Percentiles rank a stretch among this genome's conserved stretches.
Conservation (phyloP, 1,140 invertebrate species). For the Brachionus plicatilis region DNA sequence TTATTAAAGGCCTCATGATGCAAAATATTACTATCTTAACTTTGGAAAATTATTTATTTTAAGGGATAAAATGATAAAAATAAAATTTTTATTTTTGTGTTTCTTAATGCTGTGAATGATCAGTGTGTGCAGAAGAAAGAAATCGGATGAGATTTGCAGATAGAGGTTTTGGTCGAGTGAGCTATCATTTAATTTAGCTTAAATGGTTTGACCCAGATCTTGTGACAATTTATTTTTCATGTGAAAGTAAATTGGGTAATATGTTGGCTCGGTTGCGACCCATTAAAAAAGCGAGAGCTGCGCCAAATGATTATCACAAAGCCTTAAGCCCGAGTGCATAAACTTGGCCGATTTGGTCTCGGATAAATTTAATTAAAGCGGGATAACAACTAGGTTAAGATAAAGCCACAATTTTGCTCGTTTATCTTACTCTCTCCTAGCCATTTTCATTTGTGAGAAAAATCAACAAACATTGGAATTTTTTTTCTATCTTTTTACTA, state of each 20-base stretch:
- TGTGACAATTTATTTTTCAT: not conserved
- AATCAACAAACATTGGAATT: not conserved
- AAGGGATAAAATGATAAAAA: too few relatives aligned
- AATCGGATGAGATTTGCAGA: too few relatives aligned
- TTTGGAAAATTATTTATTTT: not conserved
- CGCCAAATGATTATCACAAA: not conserved
- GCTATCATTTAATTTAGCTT: not conserved
- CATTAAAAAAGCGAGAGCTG: not conserved
- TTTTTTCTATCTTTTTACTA: not conserved
- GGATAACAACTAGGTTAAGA: not conserved
- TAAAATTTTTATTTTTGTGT: too few relatives aligned
- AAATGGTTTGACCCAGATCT: not conserved
- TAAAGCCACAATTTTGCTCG: not conserved
- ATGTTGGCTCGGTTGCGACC: not conserved
- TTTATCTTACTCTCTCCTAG: not conserved
- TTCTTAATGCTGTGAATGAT: too few relatives aligned
- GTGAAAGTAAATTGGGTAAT: not conserved
- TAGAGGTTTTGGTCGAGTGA: too few relatives aligned
- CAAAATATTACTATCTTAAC: too few relatives aligned
- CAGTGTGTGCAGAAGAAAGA: too few relatives aligned
- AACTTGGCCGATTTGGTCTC: not conserved
- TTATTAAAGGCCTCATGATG: too few relatives aligned
- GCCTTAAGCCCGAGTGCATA: not conserved
- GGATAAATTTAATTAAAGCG: not conserved
- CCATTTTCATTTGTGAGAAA: not conserved